phyloP scores from a whole-genome alignment of 2,113 vertebrate species.

The Cheirogaleus medius region DNA sequence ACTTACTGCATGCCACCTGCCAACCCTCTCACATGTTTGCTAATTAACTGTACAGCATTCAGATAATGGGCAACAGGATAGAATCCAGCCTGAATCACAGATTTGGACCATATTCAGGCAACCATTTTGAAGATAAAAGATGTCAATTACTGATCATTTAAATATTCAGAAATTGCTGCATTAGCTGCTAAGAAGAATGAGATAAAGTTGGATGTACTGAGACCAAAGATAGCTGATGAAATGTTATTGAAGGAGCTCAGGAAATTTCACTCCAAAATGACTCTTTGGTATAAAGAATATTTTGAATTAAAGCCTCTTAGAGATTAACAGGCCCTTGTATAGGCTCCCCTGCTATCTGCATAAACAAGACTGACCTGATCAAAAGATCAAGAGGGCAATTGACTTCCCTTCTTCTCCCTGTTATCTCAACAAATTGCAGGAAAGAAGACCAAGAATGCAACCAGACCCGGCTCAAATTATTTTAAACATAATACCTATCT shows the following conservation, averaged over 20 bases:
- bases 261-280: too few species aligned
- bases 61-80: slow-evolving; percentile 1
- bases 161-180: slow-evolving; percentile 3
- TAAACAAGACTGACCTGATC: too few species aligned
- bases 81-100: neutral
- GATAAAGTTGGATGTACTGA: neutral
- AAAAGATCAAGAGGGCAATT: too few species aligned
- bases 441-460: too few species aligned
- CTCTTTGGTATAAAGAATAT: too few species aligned
- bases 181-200: neutral
- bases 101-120: neutral
- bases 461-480: too few species aligned
- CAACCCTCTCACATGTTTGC: neutral
- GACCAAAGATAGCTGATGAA: neutral
- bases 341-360: too few species aligned
- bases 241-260: neutral
- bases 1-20: neutral
- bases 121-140: slow-evolving; percentile 14
- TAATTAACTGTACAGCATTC: neutral
- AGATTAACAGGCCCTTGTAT: too few species aligned
- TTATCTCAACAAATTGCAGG: too few species aligned
- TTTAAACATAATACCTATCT: too few species aligned
- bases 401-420: too few species aligned
- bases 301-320: too few species aligned
- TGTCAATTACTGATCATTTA: neutral